Conservation (phyloP, 2,888 invertebrate species). For the Megaustenia siamemsis region DNA sequence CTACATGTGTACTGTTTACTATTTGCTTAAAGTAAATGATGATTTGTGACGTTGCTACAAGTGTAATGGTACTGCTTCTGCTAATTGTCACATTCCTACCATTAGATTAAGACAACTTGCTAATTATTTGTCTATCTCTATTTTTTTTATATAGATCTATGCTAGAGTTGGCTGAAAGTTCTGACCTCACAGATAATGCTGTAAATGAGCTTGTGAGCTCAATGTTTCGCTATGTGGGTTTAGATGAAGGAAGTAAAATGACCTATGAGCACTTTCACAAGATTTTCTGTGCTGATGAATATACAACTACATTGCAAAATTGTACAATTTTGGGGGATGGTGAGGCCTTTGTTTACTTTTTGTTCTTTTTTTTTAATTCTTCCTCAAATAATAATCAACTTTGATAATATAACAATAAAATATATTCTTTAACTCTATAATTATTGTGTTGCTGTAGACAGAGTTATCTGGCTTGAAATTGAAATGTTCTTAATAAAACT, state of each 20-base stretch:
- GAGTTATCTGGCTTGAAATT: too few relatives aligned
- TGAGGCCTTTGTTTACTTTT: constrained; percentile 33
- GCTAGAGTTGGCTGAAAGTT: constrained; percentile 65
- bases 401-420: too few relatives aligned
- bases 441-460: background rate
- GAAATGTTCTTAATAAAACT: too few relatives aligned
- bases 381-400: too few relatives aligned
- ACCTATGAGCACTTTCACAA: constrained; percentile 64
- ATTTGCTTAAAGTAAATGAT: too few relatives aligned
- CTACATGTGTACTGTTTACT: too few relatives aligned
- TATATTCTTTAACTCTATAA: too few relatives aligned
- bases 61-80: too few relatives aligned
- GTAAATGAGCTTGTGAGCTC: constrained; percentile 62
- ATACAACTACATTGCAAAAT: constrained; percentile 63
- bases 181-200: constrained; percentile 60
- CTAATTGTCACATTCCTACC: too few relatives aligned
- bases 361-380: too few relatives aligned
- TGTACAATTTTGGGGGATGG: constrained; percentile 66
- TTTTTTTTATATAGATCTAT: constrained; percentile 62
- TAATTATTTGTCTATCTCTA: background rate
- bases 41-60: too few relatives aligned
- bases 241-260: constrained; percentile 61
- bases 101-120: too few relatives aligned
- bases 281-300: constrained; percentile 68
- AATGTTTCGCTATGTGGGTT: constrained; percentile 65